Percentiles rank a stretch among this genome's conserved stretches.
phyloP scores from a whole-genome alignment of 2,888 invertebrate genomes.

The Acanthosepion pharaonis region DNA sequence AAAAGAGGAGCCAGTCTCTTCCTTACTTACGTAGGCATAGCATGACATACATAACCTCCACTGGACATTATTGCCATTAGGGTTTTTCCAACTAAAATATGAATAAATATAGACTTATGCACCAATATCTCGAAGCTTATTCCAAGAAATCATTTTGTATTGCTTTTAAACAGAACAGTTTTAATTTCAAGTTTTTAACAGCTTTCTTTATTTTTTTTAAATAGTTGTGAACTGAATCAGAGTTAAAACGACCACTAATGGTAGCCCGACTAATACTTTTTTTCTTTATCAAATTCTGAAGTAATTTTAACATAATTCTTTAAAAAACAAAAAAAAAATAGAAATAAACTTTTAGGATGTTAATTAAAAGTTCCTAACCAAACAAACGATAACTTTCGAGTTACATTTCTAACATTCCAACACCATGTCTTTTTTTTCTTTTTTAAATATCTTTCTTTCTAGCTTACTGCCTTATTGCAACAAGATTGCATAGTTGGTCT shows the following conservation, averaged over 20 bases:
- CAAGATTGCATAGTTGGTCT: too few relatives aligned
- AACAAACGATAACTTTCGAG: too few relatives aligned
- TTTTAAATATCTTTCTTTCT: too few relatives aligned
- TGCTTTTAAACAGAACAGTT: too few relatives aligned
- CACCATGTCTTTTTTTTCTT: too few relatives aligned
- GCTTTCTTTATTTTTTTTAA: too few relatives aligned
- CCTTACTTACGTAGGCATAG: not conserved
- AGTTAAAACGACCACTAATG: not conserved
- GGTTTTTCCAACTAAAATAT: not conserved
- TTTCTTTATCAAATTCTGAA: not conserved
- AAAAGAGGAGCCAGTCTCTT: not conserved
- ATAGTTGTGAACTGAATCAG: not conserved
- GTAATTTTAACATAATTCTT: not conserved
- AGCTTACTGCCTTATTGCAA: too few relatives aligned
- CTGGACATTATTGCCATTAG: not conserved
- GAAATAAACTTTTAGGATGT: not conserved
- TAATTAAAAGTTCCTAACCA: too few relatives aligned
- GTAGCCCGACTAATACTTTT: not conserved
- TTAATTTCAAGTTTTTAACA: too few relatives aligned
- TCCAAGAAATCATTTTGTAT: too few relatives aligned
- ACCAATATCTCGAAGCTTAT: not conserved
- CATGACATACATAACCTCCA: not conserved
- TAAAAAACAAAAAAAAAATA: not conserved
- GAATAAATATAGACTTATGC: too few relatives aligned
- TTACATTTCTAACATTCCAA: too few relatives aligned